Percentiles rank a stretch among this genome's conserved stretches.
phyloP scores from a whole-genome alignment of 2,888 invertebrate species.

The Tortricodes alternella region DNA sequence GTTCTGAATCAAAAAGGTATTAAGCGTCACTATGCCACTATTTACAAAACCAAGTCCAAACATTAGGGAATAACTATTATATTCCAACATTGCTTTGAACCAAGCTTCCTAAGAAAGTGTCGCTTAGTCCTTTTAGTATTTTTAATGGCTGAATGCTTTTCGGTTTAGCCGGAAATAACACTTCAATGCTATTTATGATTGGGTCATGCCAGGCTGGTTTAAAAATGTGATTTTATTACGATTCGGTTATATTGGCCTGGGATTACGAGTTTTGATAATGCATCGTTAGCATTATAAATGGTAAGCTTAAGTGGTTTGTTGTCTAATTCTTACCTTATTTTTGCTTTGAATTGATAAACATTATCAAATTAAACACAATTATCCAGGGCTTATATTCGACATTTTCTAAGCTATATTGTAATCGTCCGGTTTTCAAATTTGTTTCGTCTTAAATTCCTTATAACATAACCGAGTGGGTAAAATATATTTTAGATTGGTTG shows the following conservation, averaged over 20 bases:
- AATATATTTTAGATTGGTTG: background rate
- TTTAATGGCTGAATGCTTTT: background rate
- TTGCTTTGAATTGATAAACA: background rate
- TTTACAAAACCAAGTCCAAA: background rate
- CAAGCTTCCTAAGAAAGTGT: background rate
- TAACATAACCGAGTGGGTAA: too few relatives aligned
- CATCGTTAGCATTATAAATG: background rate
- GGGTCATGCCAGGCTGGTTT: background rate
- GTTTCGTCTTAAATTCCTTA: too few relatives aligned
- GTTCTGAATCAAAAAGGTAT: background rate
- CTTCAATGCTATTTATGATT: slow-evolving; percentile 23
- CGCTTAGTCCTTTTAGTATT: slow-evolving; percentile 5
- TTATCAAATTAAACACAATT: too few relatives aligned
- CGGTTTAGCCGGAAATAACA: slow-evolving; percentile 26
- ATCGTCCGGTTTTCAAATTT: too few relatives aligned
- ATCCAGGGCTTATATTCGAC: too few relatives aligned
- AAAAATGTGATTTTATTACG: slow-evolving; percentile 1
- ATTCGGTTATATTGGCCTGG: background rate
- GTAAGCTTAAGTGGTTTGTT: background rate
- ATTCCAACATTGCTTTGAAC: background rate
- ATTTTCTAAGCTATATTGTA: too few relatives aligned
- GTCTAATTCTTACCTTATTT: background rate
- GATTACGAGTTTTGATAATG: background rate
- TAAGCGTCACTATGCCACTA: slow-evolving; percentile 3
- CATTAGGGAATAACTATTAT: background rate